These are phyloP conservation scores for Amblyjoppa proteus DNA, from an alignment of 2,888 invertebrate species.

Conservation along the genomic window DNA sequence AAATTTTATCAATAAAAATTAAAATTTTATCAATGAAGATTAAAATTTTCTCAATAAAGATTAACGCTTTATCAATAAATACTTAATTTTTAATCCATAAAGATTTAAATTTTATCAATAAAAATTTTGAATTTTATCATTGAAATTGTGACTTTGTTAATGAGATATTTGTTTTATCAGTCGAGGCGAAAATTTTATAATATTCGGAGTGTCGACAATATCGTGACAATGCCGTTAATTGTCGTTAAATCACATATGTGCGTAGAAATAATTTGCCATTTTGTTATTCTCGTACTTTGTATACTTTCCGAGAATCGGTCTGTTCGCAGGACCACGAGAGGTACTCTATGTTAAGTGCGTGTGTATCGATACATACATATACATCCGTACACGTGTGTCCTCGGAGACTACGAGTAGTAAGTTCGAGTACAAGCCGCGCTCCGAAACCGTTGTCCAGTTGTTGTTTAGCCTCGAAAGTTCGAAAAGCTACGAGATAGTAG, in stretches of 20 bases:
- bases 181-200: neutral
- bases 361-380: neutral
- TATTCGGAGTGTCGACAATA: neutral
- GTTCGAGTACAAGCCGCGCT: constrained; percentile 23
- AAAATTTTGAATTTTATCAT: neutral
- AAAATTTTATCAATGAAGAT: neutral
- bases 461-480: constrained; percentile 61
- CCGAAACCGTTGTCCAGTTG: constrained; percentile 45
- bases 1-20: neutral
- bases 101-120: neutral
- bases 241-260: neutral
- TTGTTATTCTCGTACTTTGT: constrained; percentile 7
- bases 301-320: constrained; percentile 46
- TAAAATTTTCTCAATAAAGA: neutral
- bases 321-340: constrained; percentile 17
- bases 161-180: neutral
- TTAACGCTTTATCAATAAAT: neutral
- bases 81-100: neutral
- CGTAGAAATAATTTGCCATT: constrained; percentile 26
- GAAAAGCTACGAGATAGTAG: constrained; percentile 36
- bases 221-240: neutral
- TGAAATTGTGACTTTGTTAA: neutral
- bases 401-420: constrained; percentile 13
- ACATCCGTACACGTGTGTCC: neutral
- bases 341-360: neutral